Conservation (phyloP, 2,888 invertebrate genomes). For the Cheilosia pagana region DNA sequence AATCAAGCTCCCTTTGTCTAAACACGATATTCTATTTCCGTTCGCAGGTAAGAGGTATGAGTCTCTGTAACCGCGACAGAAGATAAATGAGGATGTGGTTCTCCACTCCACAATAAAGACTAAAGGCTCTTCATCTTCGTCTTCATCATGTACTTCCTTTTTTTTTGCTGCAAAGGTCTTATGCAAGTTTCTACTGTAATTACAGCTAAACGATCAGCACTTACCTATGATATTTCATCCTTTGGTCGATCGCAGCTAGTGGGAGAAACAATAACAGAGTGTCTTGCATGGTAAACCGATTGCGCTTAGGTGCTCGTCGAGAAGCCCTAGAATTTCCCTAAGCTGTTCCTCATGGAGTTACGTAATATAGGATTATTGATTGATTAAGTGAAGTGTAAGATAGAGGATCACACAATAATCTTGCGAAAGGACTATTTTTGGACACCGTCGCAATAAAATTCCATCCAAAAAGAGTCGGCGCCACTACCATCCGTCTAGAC, state of each 20-base stretch:
- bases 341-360: not conserved
- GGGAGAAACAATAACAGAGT: conserved; percentile 1
- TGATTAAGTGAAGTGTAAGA: no score
- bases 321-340: not conserved
- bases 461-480: no score
- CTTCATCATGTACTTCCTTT: not conserved
- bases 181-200: conserved; percentile 52
- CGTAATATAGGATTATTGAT: not conserved
- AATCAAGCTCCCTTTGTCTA: no score
- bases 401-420: no score
- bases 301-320: not conserved
- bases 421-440: no score
- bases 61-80: conserved; percentile 5
- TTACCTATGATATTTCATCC: conserved; percentile 17
- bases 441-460: no score
- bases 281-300: no score
- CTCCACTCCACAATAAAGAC: not conserved
- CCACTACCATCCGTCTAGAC: no score
- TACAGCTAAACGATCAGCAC: conserved; percentile 35
- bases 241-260: not conserved
- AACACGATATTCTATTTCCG: conserved; percentile 32
- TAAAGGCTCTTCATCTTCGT: no score
- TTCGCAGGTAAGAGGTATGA: not conserved
- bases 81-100: conserved; percentile 35
- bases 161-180: conserved; percentile 3